A percentile compares a stretch with the other conserved stretches of the same genome.
Conservation (phyloP, 2,797 vertebrate species). For the Spheniscus humboldti region DNA sequence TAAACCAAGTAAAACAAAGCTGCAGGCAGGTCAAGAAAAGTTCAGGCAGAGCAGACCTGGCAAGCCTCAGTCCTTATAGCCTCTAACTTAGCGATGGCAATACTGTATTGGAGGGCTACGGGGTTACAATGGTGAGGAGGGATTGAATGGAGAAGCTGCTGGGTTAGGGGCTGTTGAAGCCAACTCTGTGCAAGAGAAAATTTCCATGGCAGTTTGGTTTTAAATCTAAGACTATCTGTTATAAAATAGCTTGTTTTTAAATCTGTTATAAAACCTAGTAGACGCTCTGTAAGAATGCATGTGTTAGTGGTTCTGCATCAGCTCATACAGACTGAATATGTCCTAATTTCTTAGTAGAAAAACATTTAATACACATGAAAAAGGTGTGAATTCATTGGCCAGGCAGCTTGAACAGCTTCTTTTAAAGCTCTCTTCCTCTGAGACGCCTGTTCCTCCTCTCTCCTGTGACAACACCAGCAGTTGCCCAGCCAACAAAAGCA, state of each 20-base stretch:
- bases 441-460: not conserved
- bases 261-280: not conserved
- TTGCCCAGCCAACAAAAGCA: not conserved
- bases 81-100: not conserved
- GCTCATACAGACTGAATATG: not conserved
- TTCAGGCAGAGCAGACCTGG: not conserved
- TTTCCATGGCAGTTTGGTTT: not conserved
- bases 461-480: not conserved
- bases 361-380: not conserved
- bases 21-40: not conserved
- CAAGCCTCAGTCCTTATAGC: not conserved
- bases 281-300: not conserved
- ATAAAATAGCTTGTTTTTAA: not conserved
- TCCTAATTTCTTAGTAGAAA: not conserved
- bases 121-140: not conserved
- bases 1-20: too few relatives aligned
- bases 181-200: not conserved
- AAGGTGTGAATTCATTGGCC: not conserved
- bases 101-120: rapidly evolving
- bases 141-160: not conserved
- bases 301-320: not conserved
- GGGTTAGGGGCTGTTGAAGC: not conserved
- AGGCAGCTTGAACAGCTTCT: not conserved
- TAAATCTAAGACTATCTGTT: not conserved
- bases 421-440: not conserved